Evolutionary conservation across 2,797 vertebrate species (phyloP).

Genomic region (Synaphobranchus kaupii): DNA sequence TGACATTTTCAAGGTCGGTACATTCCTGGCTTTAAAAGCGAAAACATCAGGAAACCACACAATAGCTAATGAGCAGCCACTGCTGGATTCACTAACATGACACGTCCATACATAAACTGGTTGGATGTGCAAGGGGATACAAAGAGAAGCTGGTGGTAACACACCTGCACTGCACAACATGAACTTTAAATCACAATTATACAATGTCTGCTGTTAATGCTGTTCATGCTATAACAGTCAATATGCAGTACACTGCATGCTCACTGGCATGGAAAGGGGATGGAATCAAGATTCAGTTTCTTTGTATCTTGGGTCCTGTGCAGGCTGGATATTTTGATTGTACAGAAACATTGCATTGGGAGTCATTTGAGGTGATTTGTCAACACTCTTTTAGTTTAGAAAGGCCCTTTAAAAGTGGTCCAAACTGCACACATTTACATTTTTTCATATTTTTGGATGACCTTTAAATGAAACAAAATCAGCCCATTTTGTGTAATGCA

Average conservation of each 20-base stretch:
- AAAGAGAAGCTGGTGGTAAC: not conserved
- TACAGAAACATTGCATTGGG: too few species aligned
- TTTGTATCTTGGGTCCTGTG: not conserved
- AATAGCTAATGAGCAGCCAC: not conserved
- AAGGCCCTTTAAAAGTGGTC: too few species aligned
- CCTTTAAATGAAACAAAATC: too few species aligned
- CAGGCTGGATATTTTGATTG: too few species aligned
- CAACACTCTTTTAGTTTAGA: too few species aligned
- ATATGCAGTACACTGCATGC: not conserved
- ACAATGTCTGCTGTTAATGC: not conserved
- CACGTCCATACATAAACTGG: not conserved
- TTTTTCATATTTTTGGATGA: too few species aligned
- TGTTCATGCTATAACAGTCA: not conserved
- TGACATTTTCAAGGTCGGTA: not conserved
- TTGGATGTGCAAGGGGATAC: not conserved
- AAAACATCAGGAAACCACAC: not conserved
- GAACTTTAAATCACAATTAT: not conserved
- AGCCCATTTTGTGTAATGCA: too few species aligned
- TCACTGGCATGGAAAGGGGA: not conserved
- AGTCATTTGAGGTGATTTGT: too few species aligned
- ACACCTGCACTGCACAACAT: not conserved
- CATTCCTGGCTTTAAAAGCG: not conserved
- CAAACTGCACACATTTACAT: too few species aligned
- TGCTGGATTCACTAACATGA: not conserved
- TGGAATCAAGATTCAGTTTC: not conserved